A percentile compares a stretch with the other conserved stretches of the same genome.
These are phyloP conservation scores for Oryctolagus cuniculus DNA, from an alignment of 2,113 vertebrate genomes.

Conservation along the genomic window DNA sequence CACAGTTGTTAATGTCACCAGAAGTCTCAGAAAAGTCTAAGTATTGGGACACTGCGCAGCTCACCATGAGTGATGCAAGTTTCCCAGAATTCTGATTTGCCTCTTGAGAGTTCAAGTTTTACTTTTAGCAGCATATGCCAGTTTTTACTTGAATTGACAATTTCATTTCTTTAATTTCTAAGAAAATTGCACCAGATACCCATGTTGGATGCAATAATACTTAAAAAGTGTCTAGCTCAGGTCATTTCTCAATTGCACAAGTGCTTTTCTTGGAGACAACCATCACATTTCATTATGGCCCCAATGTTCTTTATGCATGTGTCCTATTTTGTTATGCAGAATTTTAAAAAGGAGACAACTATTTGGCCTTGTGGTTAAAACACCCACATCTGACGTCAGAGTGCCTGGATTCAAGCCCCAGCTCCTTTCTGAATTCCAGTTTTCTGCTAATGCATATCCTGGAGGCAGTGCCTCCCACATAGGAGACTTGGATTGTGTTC, in stretches of 20 bases:
- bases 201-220: neutral
- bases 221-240: neutral
- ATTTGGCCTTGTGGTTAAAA: too few species aligned
- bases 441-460: too few species aligned
- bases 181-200: neutral
- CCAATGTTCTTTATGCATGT: neutral
- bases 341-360: too few species aligned
- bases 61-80: neutral
- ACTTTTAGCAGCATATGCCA: neutral
- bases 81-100: neutral
- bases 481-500: too few species aligned
- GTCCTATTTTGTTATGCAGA: neutral
- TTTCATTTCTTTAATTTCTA: constrained; percentile 32
- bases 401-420: too few species aligned
- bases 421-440: too few species aligned
- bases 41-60: neutral
- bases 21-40: neutral
- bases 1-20: neutral
- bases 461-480: too few species aligned
- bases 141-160: neutral
- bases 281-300: rapidly evolving
- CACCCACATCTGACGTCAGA: too few species aligned
- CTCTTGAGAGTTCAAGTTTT: neutral
- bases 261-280: neutral
- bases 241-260: neutral